These are phyloP conservation scores for Amphilophus citrinellus DNA, from an alignment of 2,113 vertebrate species.

Conservation along the genomic window DNA sequence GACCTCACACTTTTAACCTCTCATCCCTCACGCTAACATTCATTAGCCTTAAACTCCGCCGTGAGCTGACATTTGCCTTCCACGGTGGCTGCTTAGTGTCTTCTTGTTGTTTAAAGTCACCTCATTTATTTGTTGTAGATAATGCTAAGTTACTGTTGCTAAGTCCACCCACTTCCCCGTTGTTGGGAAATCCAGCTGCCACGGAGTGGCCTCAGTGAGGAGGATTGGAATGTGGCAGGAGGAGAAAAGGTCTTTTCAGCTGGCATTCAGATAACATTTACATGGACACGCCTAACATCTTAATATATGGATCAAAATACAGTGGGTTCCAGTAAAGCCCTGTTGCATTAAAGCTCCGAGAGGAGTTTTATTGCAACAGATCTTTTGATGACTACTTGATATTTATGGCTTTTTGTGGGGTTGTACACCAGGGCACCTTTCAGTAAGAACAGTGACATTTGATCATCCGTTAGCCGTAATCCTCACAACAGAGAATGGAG, in stretches of 20 bases:
- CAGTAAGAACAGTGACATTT: neutral
- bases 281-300: conserved; percentile 59
- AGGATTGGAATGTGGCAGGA: conserved; percentile 73
- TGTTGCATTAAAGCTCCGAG: neutral
- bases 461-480: neutral
- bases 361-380: neutral
- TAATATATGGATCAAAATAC: conserved; percentile 67
- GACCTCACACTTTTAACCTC: neutral
- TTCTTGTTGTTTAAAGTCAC: neutral
- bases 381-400: conserved; percentile 5
- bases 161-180: conserved; percentile 74
- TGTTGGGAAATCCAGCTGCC: conserved; percentile 76
- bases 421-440: neutral
- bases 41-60: neutral
- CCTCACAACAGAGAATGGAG: neutral
- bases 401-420: neutral
- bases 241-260: conserved; percentile 79
- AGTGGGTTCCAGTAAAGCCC: neutral
- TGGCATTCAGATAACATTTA: conserved; percentile 62
- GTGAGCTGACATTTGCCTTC: conserved; percentile 25
- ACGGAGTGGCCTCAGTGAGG: conserved; percentile 65
- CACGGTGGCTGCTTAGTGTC: neutral
- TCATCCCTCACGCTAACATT: neutral
- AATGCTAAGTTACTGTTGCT: conserved; percentile 58
- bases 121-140: conserved; percentile 39